Conservation (phyloP, 2,888 invertebrate genomes). For the Aethes cnicana region DNA sequence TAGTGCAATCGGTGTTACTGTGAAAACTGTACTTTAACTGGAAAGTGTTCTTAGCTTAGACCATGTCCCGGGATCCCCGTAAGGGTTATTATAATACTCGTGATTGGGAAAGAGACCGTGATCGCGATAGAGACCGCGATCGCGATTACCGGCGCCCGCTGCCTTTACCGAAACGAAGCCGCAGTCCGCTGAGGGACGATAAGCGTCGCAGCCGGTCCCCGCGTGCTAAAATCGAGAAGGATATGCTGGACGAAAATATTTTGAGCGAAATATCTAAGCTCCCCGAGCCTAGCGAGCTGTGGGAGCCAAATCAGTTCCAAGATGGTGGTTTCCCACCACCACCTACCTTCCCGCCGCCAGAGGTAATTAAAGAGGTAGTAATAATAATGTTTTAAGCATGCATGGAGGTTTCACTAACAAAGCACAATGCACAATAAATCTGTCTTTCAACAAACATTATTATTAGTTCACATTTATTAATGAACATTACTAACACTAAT, state of each 20-base stretch:
- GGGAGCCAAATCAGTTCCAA: constrained; percentile 65
- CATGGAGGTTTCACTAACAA: too few species aligned
- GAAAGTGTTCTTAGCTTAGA: too few species aligned
- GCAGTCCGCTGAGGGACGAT: constrained; percentile 49
- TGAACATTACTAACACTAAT: too few species aligned
- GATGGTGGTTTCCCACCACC: constrained; percentile 50
- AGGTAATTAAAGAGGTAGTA: too few species aligned
- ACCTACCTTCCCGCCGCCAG: constrained; percentile 44
- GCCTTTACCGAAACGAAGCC: constrained; percentile 54
- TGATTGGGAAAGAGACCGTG: constrained; percentile 31
- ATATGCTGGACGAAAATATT: constrained; percentile 68
- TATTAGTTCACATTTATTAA: too few species aligned
- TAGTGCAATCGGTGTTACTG: background rate
- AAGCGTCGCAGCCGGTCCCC: constrained; percentile 64
- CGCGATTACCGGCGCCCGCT: constrained; percentile 32
- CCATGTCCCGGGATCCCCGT: constrained; percentile 57
- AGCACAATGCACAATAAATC: too few species aligned
- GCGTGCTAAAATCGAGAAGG: constrained; percentile 60
- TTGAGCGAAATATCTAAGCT: constrained; percentile 69
- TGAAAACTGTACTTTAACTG: background rate
- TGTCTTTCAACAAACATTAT: too few species aligned
- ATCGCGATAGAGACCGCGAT: constrained; percentile 24
- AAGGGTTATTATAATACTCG: constrained; percentile 45
- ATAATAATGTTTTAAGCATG: too few species aligned
- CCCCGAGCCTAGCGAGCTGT: constrained; percentile 71